Base-by-base conservation (phyloP, 2,113 vertebrate species). In the Psephotus haematonotus region DNA sequence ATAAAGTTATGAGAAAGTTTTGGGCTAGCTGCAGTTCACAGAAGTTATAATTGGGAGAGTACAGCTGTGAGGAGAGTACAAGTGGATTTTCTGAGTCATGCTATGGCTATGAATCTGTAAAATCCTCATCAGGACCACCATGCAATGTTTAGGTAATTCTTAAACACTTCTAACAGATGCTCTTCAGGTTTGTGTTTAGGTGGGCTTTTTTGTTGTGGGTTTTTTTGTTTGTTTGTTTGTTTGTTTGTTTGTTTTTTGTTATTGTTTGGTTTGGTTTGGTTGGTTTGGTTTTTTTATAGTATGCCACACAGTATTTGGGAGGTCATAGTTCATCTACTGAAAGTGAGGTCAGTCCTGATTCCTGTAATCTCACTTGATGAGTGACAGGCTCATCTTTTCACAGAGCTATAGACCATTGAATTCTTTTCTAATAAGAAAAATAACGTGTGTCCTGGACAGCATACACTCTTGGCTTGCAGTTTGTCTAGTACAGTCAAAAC, bases 121-220 rank as follows among this genome's bases (percentile, higher is more conserved):
- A 33, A 53, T 20, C 13, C 27, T 43, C 67, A 74, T 68, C 67
- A 77, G 25, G 35, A 44, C 10, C 33, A 64, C 47, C 0, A 0
- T 24, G 11, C 1, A 1, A 39, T 72, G 55, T 82, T 41, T 13
- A 52, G 37, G 27, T 22, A 23, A 41, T 85, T 76, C 41, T 81
- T 41, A 41, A 28, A 39, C 9, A 37, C 28, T 8, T 86, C 31
- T 82, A 41, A 90, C 79, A 57, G n/a, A 41, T 1, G 3, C 7
- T 62, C 17, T 69, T 80, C 14, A 6, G 3, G 55, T 88, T 88
- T 63, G 2, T 20, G 55, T 53, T 53, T 53, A 10, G 6, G 5
- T 12, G 16, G 6, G 5, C 8, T 31, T 12, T 8, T 5, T 33
- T 33, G 17, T 18, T 55, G 44, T 31, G 3, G 5, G 5, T 27